phyloP scores from a whole-genome alignment of 2,113 vertebrate genomes.

The Embiotoca jacksoni region DNA sequence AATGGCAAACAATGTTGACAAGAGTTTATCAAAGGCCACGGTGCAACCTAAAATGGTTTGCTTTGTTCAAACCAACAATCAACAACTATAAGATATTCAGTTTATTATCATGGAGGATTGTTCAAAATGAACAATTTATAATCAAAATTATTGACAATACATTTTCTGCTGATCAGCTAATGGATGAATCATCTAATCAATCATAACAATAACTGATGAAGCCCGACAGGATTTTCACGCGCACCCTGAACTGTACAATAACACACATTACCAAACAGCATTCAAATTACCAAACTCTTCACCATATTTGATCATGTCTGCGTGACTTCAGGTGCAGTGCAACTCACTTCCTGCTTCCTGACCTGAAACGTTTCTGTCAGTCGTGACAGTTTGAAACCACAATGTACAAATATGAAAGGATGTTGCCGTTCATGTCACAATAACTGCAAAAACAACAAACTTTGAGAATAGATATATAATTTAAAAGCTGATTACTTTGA shows the following conservation, averaged over 20 bases:
- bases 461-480: not conserved
- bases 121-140: too few species aligned
- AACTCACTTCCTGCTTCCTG: slow-evolving; percentile 83
- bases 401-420: slow-evolving; percentile 65
- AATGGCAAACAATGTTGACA: too few species aligned
- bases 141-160: too few species aligned
- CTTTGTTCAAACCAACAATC: too few species aligned
- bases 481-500: not conserved
- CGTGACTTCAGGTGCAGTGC: slow-evolving; percentile 44
- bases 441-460: not conserved
- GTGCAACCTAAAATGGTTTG: too few species aligned
- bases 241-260: not conserved
- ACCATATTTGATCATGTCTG: not conserved
- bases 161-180: too few species aligned
- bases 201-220: too few species aligned
- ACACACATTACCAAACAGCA: not conserved
- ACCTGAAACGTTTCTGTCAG: slow-evolving; percentile 35
- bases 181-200: too few species aligned
- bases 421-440: not conserved
- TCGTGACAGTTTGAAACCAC: slow-evolving; percentile 73
- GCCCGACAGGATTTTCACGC: not conserved
- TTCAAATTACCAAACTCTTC: not conserved
- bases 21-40: too few species aligned
- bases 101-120: too few species aligned
- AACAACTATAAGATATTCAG: too few species aligned